Base-by-base conservation (phyloP, 37 sponge, comb jelly and placozoan genomes). In the Chondrosia reniformis region DNA sequence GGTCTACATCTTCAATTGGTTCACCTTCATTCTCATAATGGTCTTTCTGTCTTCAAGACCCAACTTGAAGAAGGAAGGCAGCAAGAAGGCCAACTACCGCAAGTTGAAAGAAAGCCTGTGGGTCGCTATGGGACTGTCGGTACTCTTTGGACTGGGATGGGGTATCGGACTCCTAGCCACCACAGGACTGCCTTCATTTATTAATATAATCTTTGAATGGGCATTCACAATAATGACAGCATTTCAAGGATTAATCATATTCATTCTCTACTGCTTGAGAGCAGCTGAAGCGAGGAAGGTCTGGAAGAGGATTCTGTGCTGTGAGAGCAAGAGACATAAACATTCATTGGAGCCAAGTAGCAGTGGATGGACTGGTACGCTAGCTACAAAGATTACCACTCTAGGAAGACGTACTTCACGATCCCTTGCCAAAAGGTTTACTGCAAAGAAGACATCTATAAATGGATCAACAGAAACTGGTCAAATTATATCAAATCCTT, bases 131-230 rank as follows among this genome's bases (percentile, higher is more conserved):
- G 30, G 52, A 40, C 84, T 88, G 52, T 88, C 89, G 0, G 30
- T 88, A 21, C 75, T 84, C 54, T 84, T 84, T 56, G 81, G 82
- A 4, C 46, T 88, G 32, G 89, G 78, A 0, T 88, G 89, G 89
- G 63, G 15, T 9, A 67, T 80, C 71, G 84, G 81, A 8, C 61
- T 88, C 22, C 42, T 84, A 25, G 84, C 79, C 33, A 79, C 80
- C 22, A 78, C 79, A n/a, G 63, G 57, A 45, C n/a, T 88, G 0
- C 36, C 56, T 21, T 80, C 28, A 63, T 59, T 30, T 59, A n/a
- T 69, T 41, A 36, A 44, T 24, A 17, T 39, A 1, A 57, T 79
- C 21, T 41, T 59, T 56, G 81, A 86, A 46, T 88, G 84, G 61
- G 31, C 84, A 49, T 88, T 84, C 81, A 80, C 76, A 56, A 62